phyloP scores from a whole-genome alignment of 64 coral and sea anemone species.

The Actinia tenebrosa region DNA sequence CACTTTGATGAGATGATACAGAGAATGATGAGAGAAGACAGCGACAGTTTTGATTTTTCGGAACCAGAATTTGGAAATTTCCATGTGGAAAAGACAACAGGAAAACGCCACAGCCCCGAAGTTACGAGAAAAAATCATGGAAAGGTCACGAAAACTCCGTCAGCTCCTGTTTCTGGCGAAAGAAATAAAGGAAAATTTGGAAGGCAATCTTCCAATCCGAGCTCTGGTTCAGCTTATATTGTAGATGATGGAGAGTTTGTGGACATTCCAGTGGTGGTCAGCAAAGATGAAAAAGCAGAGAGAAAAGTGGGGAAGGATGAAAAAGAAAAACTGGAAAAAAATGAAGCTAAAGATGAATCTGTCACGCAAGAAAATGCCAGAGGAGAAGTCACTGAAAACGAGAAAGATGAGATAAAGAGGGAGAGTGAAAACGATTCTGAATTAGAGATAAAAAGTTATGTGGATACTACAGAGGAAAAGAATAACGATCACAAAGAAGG shows the following conservation, averaged over 20 bases:
- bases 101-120: background rate
- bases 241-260: background rate
- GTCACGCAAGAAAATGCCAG: background rate
- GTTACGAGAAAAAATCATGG: background rate
- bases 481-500: background rate
- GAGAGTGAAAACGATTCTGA: background rate
- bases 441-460: background rate
- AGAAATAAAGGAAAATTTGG: background rate
- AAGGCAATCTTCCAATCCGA: background rate
- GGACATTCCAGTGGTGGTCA: slow-evolving; percentile 1
- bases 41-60: background rate
- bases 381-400: background rate
- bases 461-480: background rate
- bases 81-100: background rate
- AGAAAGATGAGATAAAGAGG: background rate
- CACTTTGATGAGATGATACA: background rate
- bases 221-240: background rate
- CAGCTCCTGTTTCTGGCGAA: background rate
- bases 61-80: background rate
- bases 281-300: background rate
- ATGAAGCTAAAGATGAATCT: background rate
- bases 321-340: background rate
- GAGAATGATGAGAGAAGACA: background rate
- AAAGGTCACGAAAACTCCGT: background rate
- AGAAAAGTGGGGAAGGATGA: slow-evolving; percentile 2